Evolutionary conservation across 2,888 invertebrate species (phyloP), one percentile per base, ranked within the genome.

Genomic region (Amphipoea lucens): DNA sequence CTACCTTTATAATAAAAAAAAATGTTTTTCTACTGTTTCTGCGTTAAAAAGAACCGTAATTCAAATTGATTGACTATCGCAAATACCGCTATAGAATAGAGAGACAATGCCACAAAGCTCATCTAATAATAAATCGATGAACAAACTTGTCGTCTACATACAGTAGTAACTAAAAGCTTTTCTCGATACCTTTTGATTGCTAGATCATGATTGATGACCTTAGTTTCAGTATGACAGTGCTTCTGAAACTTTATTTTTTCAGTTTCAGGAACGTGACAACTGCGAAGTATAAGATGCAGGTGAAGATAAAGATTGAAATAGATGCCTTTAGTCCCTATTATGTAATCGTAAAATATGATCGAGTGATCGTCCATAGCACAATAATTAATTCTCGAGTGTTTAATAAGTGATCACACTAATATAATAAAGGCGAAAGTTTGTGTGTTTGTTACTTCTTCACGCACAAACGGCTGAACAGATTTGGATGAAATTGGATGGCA

Each of bases 141-240:
- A 51, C n/a, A 81, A 40, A 62, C 36, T 45, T 67, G 51, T 51
- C 36, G 51, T 72, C 45, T 29, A 70, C n/a, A 7, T 57, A n/a
- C 45, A 57, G 42, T 70, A 66, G 45, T 65, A 48, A 57, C n/a
- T 82, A 75, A 80, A 79, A 82, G 60, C 60, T 62, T 54, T 75
- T 68, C 51, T 40, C 67, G 45, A 40, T 74, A 75, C 51, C 75
- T 60, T 48, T 74, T 74, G 14, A 51, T 60, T 42, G 29, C 36
- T 20, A 66, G 14, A 66, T 42, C 66, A 51, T 66, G 48, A 81
- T 82, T 80, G 51, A 81, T 74, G 60, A 54, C n/a, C 36, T 81
- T 66, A 81, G 60, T 81, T 74, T 51, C 7, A 7, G 57, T 42
- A 4, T 20, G n/a, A 36, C 20, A 81, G 20, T 66, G 40, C 5